Percentiles rank a stretch among this genome's conserved stretches.
These are phyloP conservation scores for Megaceryle maxima DNA, from an alignment of 2,113 vertebrate species.

Conservation along the genomic window DNA sequence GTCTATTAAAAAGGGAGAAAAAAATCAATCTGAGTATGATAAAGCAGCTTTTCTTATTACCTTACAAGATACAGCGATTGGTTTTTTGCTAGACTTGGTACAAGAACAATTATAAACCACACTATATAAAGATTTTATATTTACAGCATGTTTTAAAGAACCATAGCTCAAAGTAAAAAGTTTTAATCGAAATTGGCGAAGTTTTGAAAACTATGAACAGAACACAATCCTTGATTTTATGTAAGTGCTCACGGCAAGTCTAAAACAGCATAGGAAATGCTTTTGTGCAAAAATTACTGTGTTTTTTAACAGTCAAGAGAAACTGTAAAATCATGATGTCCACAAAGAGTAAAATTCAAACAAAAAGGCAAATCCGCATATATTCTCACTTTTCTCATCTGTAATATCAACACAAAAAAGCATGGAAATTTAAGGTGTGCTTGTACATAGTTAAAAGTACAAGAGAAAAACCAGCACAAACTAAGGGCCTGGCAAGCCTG, in stretches of 20 bases:
- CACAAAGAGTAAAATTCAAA: not conserved
- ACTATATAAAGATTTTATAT: not conserved
- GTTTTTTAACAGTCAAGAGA: not conserved
- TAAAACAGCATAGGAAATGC: not conserved
- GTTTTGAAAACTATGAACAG: not conserved
- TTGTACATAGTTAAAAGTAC: not conserved
- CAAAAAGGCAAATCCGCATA: not conserved
- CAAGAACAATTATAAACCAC: not conserved
- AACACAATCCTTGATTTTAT: not conserved
- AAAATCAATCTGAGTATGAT: not conserved
- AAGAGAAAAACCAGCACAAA: not conserved
- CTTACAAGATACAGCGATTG: not conserved
- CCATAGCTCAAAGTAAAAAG: not conserved
- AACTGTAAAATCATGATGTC: not conserved
- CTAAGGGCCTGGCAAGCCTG: not conserved
- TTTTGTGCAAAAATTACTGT: not conserved
- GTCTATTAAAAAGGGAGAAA: slow-evolving; percentile 9
- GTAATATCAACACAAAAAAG: not conserved
- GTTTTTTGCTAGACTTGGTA: not conserved
- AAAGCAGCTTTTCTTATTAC: not conserved
- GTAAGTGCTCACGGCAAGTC: not conserved
- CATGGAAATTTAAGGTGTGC: not conserved
- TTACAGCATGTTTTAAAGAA: not conserved
- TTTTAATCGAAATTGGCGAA: not conserved
- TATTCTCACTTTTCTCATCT: not conserved